phyloP scores from a whole-genome alignment of 1,140 invertebrate species.

The honey bee (Apis mellifera) region DNA sequence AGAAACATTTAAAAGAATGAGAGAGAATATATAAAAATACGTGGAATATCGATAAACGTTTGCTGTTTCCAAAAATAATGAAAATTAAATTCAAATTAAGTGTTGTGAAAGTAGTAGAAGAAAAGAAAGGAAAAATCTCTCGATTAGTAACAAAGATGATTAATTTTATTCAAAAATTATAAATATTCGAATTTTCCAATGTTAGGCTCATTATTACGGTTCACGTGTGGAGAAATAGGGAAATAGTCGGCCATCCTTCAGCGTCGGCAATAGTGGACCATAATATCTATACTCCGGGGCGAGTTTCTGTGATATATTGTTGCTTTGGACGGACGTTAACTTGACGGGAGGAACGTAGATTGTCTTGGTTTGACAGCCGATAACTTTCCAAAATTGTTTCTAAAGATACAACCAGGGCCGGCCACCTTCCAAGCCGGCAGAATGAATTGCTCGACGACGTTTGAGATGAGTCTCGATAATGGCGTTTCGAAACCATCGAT shows the following conservation, averaged over 20 bases:
- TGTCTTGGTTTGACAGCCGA: constrained; percentile 33
- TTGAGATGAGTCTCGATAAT: constrained; percentile 13
- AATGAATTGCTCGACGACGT: constrained; percentile 32
- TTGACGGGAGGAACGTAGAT: constrained; percentile 57
- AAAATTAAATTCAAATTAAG: too few relatives aligned
- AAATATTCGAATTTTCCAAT: not conserved
- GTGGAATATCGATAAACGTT: too few relatives aligned
- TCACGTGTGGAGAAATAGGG: constrained; percentile 58
- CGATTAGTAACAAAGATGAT: too few relatives aligned
- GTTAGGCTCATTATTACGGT: not conserved
- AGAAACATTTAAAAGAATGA: too few relatives aligned
- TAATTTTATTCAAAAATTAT: too few relatives aligned
- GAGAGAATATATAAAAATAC: too few relatives aligned
- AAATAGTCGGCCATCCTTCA: constrained; percentile 71
- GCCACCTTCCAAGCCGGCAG: constrained; percentile 2
- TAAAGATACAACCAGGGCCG: constrained; percentile 14
- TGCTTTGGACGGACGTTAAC: constrained; percentile 75
- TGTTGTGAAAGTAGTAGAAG: too few relatives aligned
- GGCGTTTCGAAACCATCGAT: constrained; percentile 15
- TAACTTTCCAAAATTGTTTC: constrained; percentile 43
- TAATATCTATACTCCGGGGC: constrained; percentile 68
- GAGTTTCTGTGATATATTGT: constrained; percentile 72
- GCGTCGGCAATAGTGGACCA: constrained; percentile 68
- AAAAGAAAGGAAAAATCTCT: too few relatives aligned
- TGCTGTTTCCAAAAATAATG: too few relatives aligned